These are phyloP conservation scores for Conopomorpha cramerella DNA, from an alignment of 1,140 invertebrate genomes.

Conservation along the genomic window DNA sequence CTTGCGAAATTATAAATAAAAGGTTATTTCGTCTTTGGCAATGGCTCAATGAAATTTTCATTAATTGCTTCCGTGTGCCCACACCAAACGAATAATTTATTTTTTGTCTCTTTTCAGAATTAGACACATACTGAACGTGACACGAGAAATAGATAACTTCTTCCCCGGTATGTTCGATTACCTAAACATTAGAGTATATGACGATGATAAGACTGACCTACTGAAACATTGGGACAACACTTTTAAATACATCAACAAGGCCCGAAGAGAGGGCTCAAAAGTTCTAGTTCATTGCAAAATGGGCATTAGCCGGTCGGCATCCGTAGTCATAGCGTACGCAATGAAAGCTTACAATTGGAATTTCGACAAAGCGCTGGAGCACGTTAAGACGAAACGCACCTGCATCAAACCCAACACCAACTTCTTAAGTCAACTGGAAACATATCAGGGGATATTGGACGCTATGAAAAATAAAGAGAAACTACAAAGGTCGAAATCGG, in stretches of 20 bases:
- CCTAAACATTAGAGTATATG: constrained; percentile 94
- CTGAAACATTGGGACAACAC: constrained; percentile 97
- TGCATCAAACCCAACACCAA: constrained; percentile 96
- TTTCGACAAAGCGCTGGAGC: constrained; percentile 84
- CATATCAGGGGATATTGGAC: constrained; percentile 93
- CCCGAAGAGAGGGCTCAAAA: constrained; percentile 86
- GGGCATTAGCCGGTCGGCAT: constrained; percentile 97
- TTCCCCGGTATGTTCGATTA: constrained; percentile 97
- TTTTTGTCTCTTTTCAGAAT: constrained; percentile 71
- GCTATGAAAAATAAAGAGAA: constrained; percentile 96
- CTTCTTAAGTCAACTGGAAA: constrained; percentile 92
- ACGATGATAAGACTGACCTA: constrained; percentile 95
- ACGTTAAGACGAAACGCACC: constrained; percentile 87
- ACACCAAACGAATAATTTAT: constrained; percentile 7
- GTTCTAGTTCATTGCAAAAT: constrained; percentile 98
- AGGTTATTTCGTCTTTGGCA: too few species aligned
- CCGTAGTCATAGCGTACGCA: constrained; percentile 96
- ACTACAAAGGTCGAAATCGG: constrained; percentile 88
- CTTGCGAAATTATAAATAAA: too few species aligned
- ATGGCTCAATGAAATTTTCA: too few species aligned
- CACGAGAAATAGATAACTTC: constrained; percentile 98
- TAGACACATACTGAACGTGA: constrained; percentile 95
- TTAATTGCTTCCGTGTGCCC: constrained; percentile 3
- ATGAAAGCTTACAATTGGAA: constrained; percentile 98
- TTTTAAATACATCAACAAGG: constrained; percentile 94